A percentile compares a stretch with the other conserved stretches of the same genome.
These are phyloP conservation scores for Cyanocitta stelleri DNA, from an alignment of 2,113 vertebrate species.

Conservation along the genomic window DNA sequence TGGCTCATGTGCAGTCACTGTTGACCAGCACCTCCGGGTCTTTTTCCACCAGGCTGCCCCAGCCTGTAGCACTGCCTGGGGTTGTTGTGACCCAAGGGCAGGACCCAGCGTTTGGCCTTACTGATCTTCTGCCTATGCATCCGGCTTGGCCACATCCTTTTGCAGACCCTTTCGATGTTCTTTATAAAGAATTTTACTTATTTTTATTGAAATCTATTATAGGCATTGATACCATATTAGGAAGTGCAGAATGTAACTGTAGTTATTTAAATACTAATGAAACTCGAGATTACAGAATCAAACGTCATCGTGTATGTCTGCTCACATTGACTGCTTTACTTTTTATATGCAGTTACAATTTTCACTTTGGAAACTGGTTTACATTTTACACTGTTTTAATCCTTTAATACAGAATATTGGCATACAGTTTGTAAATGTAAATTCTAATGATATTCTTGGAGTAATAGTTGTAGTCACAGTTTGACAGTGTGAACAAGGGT, in stretches of 20 bases:
- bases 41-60: neutral
- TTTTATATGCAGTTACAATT: neutral
- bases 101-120: neutral
- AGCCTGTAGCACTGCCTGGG: neutral
- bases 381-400: neutral
- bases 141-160: neutral
- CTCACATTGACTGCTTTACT: neutral
- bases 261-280: neutral
- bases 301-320: neutral
- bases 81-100: neutral
- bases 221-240: neutral
- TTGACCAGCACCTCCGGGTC: no score
- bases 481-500: neutral
- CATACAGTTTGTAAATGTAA: neutral
- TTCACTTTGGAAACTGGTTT: neutral
- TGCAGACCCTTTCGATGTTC: neutral
- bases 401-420: neutral
- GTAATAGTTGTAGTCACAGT: neutral
- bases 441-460: neutral
- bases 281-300: neutral
- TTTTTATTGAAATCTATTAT: neutral
- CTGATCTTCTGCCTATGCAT: neutral
- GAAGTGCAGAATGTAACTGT: neutral
- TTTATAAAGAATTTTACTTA: neutral
- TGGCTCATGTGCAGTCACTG: accelerated